Evolutionary conservation across 2,797 vertebrate genomes (phyloP).

Genomic region (Tapera naevia): DNA sequence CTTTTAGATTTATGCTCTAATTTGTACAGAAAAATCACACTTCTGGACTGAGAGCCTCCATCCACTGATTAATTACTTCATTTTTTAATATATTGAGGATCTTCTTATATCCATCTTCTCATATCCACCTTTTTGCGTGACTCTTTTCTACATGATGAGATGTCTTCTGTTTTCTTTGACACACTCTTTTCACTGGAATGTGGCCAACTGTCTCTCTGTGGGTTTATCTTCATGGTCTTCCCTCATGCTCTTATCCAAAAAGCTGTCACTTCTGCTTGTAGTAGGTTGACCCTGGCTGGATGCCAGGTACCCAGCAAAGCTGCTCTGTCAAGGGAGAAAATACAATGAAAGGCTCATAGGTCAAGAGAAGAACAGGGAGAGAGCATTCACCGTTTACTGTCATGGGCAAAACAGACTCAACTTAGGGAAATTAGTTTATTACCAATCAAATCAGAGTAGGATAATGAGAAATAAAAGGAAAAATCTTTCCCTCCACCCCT

Average conservation of each 20-base stretch:
- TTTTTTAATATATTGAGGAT: background rate
- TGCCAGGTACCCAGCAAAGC: background rate
- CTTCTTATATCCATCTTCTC: background rate
- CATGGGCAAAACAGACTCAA: background rate
- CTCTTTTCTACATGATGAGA: background rate
- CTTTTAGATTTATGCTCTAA: background rate
- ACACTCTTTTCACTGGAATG: background rate
- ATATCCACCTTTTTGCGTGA: background rate
- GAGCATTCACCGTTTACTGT: background rate
- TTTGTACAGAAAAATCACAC: background rate
- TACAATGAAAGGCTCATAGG: background rate
- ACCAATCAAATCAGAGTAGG: background rate
- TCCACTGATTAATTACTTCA: background rate
- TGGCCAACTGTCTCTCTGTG: background rate
- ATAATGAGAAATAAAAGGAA: background rate
- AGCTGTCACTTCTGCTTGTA: background rate
- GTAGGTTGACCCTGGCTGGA: background rate
- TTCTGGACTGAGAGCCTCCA: background rate
- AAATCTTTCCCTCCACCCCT: background rate
- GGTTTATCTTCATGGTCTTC: background rate
- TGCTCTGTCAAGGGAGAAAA: background rate
- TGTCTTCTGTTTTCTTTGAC: background rate
- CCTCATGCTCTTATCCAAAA: background rate
- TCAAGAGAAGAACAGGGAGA: background rate
- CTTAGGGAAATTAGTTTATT: background rate